These are phyloP conservation scores for Toxostoma redivivum DNA, from an alignment of 2,113 vertebrate genomes.

Conservation along the genomic window DNA sequence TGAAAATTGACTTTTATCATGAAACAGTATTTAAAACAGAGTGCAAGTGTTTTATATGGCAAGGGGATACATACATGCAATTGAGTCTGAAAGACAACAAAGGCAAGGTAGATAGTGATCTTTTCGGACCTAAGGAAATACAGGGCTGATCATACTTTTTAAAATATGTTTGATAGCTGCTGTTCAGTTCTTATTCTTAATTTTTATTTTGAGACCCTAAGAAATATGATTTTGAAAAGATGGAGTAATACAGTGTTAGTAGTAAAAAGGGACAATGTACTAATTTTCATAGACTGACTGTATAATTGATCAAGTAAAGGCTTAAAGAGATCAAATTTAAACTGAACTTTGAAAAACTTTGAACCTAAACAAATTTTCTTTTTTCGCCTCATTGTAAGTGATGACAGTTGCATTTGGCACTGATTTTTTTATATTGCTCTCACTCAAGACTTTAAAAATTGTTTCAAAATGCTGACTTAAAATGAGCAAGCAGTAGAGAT, in stretches of 20 bases:
- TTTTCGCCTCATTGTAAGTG: background rate
- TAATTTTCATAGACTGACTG: background rate
- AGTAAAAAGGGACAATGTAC: background rate
- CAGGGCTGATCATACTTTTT: background rate
- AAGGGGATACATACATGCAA: background rate
- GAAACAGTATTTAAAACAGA: background rate
- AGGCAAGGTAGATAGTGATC: background rate
- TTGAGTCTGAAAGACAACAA: background rate
- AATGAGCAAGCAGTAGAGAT: background rate
- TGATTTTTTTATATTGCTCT: background rate
- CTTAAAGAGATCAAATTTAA: background rate
- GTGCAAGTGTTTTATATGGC: background rate
- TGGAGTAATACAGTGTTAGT: background rate
- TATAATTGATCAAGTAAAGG: background rate
- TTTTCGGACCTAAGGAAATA: background rate
- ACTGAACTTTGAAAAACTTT: background rate
- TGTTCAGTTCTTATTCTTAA: background rate
- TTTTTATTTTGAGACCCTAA: background rate
- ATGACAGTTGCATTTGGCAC: background rate
- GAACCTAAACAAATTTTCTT: background rate
- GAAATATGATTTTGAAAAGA: background rate
- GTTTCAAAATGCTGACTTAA: background rate
- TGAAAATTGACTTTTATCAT: background rate
- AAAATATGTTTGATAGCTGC: background rate
- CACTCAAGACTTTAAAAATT: background rate